Conservation (phyloP, 2,888 invertebrate genomes). For the Rugalucina vietnamica region DNA sequence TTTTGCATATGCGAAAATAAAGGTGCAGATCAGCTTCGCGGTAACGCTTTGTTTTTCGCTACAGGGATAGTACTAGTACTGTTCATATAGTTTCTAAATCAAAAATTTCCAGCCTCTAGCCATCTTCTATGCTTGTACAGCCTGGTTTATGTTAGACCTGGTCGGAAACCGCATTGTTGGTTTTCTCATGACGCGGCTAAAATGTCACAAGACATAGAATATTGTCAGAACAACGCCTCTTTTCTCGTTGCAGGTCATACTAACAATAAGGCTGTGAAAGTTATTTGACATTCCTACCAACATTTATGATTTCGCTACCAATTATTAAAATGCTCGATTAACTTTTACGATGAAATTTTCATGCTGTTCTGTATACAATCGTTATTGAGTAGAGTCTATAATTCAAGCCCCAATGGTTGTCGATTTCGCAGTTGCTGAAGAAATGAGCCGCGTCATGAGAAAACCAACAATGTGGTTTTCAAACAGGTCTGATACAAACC, state of each 20-base stretch:
- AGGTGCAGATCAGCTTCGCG: neutral
- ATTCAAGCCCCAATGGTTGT: slow-evolving; percentile 1
- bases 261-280: slow-evolving; percentile 42
- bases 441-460: too few relatives aligned
- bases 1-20: too few relatives aligned
- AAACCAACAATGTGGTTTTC: too few relatives aligned
- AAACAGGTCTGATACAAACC: too few relatives aligned
- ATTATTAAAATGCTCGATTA: slow-evolving; percentile 65
- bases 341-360: slow-evolving; percentile 54
- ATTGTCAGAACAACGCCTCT: neutral
- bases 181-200: neutral
- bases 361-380: slow-evolving; percentile 48
- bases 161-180: too few relatives aligned
- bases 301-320: slow-evolving; percentile 50
- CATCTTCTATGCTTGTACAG: too few relatives aligned
- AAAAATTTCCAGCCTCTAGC: too few relatives aligned
- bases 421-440: neutral
- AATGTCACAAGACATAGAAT: neutral
- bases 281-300: slow-evolving; percentile 60
- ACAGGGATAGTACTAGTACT: too few relatives aligned
- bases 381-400: slow-evolving; percentile 24
- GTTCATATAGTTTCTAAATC: too few relatives aligned
- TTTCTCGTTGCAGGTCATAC: neutral
- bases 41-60: too few relatives aligned
- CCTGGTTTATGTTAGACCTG: too few relatives aligned